Base-by-base conservation (phyloP, 2,888 invertebrate genomes). In the Archips xylosteana region DNA sequence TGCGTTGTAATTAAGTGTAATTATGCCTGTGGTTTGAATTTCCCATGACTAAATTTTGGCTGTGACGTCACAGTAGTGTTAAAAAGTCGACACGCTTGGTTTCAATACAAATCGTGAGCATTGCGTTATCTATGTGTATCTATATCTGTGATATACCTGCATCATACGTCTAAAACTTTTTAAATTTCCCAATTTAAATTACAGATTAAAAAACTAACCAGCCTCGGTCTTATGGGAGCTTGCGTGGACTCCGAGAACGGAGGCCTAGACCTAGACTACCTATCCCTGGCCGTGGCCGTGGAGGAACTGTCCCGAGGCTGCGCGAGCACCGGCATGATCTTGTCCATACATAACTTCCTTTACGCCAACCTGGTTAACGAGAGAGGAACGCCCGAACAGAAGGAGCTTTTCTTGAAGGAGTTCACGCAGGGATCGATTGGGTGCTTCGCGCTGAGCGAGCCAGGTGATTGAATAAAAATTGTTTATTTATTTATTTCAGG, bases 381-480 rank as follows among this genome's bases (percentile, higher is more conserved):
- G 77, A 95, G 93, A 82, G 97, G 96, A 0, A 96, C 95, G 2
- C 88, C 94, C 0, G 93, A 95, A 70, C 97, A 97, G 85, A 97
- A 96, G 83, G 95, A 96, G 75, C 81, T 90, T 73, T 97, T 96
- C 85, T 82, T 97, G 63, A 89, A 84, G 66, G 95, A 96, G 0
- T 96, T 95, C 80, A 95, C 95, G 0, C 91, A 85, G 80, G 97
- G 97, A 2, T 91, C 95, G 3, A 92, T 97, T 75, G 98, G 97
- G 1, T 97, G 97, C 84, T 98, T 97, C 91, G 97, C 97, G 36
- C 92, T 98, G 49, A 97, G 97, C 89, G 97, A 97, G 92, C 96
- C 97, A 79, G 97, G 97, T 96, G 81, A 79, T 39, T 23, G 23
- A 23, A 23, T 23, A 23, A 23, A 23, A 23, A 23, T 23, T 23